Base-by-base conservation (phyloP, 1,140 invertebrate species). In the Monomorium pharaonis region DNA sequence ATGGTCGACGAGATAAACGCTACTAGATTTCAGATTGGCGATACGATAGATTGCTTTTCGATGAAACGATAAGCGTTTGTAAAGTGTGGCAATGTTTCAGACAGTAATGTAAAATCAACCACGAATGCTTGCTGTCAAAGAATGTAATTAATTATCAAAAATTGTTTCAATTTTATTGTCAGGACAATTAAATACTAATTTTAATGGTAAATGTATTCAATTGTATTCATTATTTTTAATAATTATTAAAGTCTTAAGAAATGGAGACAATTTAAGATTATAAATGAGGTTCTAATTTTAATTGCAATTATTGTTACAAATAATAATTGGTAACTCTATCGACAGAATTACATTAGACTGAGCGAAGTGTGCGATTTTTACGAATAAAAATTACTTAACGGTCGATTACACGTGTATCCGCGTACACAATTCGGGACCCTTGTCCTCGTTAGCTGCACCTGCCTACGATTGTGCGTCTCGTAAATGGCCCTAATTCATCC, bases 401-500 rank as follows among this genome's bases (percentile, higher is more conserved):
- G 80, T 88, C 86, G 87, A 88, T 88, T 88, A 88, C 87, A 42
- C 86, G 63, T 75, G 86, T 81, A 77, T 81, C 47, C 56, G 84
- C 62, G 24, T 72, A 88, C 30, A 69, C 84, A 77, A 89, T 74
- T 86, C 21, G 21, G 56, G 84, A 60, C 88, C 85, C 88, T 89
- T 75, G 88, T 89, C 67, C 88, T 47, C 87, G 58, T 89, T 89
- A 80, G 21, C 89, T 90, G 89, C 89, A 90, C 89, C 88, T 90
- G 89, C 72, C 24, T 58, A 63, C 81, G 86, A 89, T 90, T 90
- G 84, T 89, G 56, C 76, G 63, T 47, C 47, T 49, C 62, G 67
- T 54, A 74, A 86, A 86, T 72, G 54, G 51, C 80, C 77, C 87
- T 49, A 89, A 88, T 89, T 89, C 56, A 89, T 84, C 70, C 83